phyloP scores from a whole-genome alignment of 2,113 vertebrate genomes.

The Hemiscyllium ocellatum region DNA sequence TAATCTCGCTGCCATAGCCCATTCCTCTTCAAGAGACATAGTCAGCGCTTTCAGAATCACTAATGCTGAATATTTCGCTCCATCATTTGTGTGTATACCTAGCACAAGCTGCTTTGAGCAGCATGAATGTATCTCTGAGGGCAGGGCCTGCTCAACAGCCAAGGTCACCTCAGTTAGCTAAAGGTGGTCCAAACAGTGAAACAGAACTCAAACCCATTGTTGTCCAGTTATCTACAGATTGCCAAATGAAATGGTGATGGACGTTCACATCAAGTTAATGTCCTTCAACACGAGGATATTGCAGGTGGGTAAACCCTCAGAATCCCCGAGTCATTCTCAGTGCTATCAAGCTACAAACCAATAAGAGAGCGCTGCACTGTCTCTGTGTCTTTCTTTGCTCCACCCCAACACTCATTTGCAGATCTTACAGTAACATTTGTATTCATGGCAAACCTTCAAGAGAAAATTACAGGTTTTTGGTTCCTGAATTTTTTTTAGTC shows the following conservation, averaged over 20 bases:
- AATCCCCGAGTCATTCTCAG: background rate
- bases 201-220: background rate
- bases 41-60: background rate
- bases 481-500: too few relatives aligned
- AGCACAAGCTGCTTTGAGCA: background rate
- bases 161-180: background rate
- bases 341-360: background rate
- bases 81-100: background rate
- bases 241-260: background rate
- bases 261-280: background rate
- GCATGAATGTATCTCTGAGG: background rate
- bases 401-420: background rate
- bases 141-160: background rate
- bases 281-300: background rate
- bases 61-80: background rate
- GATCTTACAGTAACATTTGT: background rate
- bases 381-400: too few relatives aligned
- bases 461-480: background rate
- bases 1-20: background rate
- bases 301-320: background rate
- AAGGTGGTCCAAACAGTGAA: background rate
- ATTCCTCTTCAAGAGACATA: too few relatives aligned
- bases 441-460: background rate
- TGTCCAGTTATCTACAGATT: background rate
- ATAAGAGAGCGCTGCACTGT: background rate